These are phyloP conservation scores for Catalaphyllia jardinei DNA, from an alignment of 64 coral and sea anemone species.

Conservation along the genomic window DNA sequence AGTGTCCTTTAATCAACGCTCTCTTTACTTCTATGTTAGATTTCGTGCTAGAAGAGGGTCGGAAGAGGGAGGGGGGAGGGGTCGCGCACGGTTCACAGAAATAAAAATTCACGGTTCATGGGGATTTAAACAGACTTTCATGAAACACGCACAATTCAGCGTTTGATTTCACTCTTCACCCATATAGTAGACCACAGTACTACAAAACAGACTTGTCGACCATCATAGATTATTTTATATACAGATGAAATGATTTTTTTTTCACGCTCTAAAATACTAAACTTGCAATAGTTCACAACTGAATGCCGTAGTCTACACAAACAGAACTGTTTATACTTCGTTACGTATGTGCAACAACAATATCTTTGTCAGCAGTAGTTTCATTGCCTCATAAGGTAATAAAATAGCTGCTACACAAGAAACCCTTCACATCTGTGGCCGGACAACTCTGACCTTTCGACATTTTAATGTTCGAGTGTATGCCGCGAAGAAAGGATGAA, in stretches of 20 bases:
- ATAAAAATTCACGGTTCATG: too few species aligned
- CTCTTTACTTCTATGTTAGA: too few species aligned
- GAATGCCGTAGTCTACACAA: not conserved
- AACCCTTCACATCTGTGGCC: constrained; percentile 16
- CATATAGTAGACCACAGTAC: not conserved
- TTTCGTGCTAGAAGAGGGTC: too few species aligned
- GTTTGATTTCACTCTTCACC: not conserved
- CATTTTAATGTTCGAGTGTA: too few species aligned
- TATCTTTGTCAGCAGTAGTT: not conserved
- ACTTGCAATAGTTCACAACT: too few species aligned
- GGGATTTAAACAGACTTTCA: not conserved
- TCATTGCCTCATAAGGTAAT: not conserved
- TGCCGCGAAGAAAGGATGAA: too few species aligned
- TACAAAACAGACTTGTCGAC: not conserved
- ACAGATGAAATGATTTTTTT: not conserved
- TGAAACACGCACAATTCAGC: constrained; percentile 10
- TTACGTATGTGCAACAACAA: constrained; percentile 29
- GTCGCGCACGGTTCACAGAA: too few species aligned
- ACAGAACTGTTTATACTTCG: constrained; percentile 23
- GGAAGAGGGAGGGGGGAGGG: too few species aligned
- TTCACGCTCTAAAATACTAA: not conserved
- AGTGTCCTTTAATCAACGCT: too few species aligned
- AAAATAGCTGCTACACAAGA: not conserved
- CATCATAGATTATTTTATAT: constrained; percentile 17
- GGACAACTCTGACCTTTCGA: constrained; percentile 20